phyloP scores from a whole-genome alignment of 2,113 vertebrate species.

The Poicephalus meyeri region DNA sequence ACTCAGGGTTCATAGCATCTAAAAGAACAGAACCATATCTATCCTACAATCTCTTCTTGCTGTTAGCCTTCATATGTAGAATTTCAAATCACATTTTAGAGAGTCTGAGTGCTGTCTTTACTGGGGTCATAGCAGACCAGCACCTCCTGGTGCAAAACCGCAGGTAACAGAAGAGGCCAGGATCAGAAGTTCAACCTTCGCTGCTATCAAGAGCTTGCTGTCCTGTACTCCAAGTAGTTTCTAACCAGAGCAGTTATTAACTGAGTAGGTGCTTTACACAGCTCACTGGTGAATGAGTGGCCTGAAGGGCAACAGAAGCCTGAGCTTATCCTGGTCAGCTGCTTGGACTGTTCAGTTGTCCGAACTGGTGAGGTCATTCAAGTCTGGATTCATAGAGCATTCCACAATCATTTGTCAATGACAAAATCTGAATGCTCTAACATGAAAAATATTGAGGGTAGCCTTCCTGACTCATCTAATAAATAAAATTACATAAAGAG shows the following conservation, averaged over 20 bases:
- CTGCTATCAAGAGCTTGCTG: background rate
- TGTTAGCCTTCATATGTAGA: background rate
- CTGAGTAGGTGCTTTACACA: background rate
- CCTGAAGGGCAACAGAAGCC: background rate
- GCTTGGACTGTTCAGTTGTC: background rate
- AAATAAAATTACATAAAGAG: background rate
- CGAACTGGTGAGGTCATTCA: background rate
- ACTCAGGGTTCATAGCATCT: background rate
- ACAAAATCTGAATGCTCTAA: background rate
- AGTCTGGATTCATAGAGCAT: background rate
- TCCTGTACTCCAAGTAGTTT: background rate
- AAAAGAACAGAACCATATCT: background rate
- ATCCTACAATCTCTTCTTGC: background rate
- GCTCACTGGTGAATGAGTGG: background rate
- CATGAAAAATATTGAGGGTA: background rate
- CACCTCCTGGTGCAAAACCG: background rate
- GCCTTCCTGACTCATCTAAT: background rate
- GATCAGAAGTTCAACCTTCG: background rate
- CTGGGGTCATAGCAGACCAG: background rate
- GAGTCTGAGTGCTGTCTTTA: background rate
- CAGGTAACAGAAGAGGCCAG: background rate
- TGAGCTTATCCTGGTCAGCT: background rate
- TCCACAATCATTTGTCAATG: background rate
- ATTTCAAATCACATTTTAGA: background rate
- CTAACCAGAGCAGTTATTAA: background rate